Base-by-base conservation (phyloP, 2,113 vertebrate species). In the Pheucticus melanocephalus region DNA sequence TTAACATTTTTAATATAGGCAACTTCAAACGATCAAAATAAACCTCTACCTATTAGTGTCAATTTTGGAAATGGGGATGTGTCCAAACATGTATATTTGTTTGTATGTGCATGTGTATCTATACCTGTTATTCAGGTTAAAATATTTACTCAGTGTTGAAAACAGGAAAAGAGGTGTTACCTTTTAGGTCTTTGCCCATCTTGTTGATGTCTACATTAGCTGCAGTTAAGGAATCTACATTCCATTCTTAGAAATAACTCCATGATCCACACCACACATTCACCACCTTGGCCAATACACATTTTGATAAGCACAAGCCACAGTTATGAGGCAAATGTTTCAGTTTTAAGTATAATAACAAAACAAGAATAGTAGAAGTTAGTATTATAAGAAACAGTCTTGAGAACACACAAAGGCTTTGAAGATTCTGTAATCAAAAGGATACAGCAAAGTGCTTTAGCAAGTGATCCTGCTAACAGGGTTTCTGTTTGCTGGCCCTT, bases 391-490 rank as follows among this genome's bases (percentile, higher is more conserved):
- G 44, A 85, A 93, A 53, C 5, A 18, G 6, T 16, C 23, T 39
- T 23, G 5, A 63, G 59, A n/a, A 60, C 9, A 50, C 20, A 69
- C 20, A 40, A 47, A 53, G 31, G 10, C 28, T 70, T 39, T n/a
- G 20, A 45, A 31, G 24, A 64, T 6, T 21, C 37, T 10, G 3
- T 15, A 25, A 79, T 37, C 19, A 42, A 68, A 98, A 99, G 99
- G 99, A 99, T 99, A 99, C 99, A 99, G 94, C 99, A 99, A 16
- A 99, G 98, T n/a, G 99, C 99, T 98, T 99, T 99, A 93, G 99
- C 98, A 9, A 99, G 98, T 15, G 99, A 99, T 81, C 99, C 99
- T 9, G 99, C 99, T 95, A 99, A 86, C 69, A 99, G 78, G 10
- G 99, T 99, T 78, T 99, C 99, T 3, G 99, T 99, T 45, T 99